A percentile compares a stretch with the other conserved stretches of the same genome.
These are phyloP conservation scores for Aromia moschata DNA, from an alignment of 2,888 invertebrate genomes.

Conservation along the genomic window DNA sequence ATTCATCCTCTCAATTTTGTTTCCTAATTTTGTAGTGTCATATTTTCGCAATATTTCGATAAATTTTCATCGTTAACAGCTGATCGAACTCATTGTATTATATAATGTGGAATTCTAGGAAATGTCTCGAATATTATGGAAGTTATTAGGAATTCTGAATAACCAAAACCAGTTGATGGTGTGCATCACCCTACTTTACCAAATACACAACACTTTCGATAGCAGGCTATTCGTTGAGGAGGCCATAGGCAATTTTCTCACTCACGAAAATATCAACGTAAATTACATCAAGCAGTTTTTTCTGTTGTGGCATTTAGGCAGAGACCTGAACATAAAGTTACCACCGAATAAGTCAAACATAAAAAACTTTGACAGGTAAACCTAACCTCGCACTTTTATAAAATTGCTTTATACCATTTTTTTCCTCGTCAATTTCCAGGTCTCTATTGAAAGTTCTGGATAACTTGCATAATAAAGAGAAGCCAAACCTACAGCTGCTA, in stretches of 20 bases:
- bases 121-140: constrained; percentile 77
- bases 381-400: not conserved
- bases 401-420: not conserved
- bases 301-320: constrained; percentile 79
- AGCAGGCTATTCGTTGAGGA: constrained; percentile 72
- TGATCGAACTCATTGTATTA: too few relatives aligned
- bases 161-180: constrained; percentile 68
- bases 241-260: constrained; percentile 68
- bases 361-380: constrained; percentile 71
- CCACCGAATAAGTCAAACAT: constrained; percentile 60
- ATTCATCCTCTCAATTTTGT: too few relatives aligned
- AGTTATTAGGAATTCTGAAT: constrained; percentile 69
- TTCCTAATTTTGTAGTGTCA: too few relatives aligned
- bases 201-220: constrained; percentile 77
- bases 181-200: constrained; percentile 77
- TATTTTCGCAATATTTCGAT: too few relatives aligned
- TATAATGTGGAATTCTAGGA: constrained; percentile 63
- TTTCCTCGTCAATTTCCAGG: constrained; percentile 57
- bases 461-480: constrained; percentile 69
- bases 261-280: constrained; percentile 63
- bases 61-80: too few relatives aligned
- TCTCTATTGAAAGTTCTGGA: constrained; percentile 79
- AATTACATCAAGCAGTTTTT: constrained; percentile 73
- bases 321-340: constrained; percentile 70
- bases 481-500: constrained; percentile 69